Conservation (phyloP, 2,797 vertebrate genomes). For the Alcedo atthis region DNA sequence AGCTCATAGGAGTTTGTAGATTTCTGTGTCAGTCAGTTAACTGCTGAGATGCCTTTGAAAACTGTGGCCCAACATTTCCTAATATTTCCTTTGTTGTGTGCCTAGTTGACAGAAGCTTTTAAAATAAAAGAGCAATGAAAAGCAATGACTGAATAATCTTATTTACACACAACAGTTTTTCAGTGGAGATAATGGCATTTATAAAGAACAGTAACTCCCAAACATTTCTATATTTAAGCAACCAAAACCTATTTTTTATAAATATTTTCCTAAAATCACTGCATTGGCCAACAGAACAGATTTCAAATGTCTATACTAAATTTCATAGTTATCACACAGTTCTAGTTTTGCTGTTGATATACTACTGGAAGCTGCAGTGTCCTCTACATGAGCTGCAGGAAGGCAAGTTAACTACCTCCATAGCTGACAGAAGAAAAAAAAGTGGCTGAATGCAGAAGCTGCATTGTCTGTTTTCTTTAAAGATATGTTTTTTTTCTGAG, state of each 20-base stretch:
- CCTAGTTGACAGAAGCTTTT: neutral
- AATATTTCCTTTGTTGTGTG: neutral
- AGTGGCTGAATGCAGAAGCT: neutral
- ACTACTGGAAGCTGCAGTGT: neutral
- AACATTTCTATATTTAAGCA: neutral
- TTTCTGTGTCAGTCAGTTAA: neutral
- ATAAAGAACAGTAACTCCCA: neutral
- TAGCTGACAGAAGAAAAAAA: neutral
- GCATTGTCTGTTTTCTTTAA: neutral
- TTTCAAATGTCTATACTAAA: neutral
- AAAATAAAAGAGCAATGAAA: neutral
- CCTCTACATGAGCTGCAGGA: neutral
- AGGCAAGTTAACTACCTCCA: neutral
- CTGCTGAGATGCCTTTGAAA: slow-evolving; percentile 5
- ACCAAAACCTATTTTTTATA: neutral
- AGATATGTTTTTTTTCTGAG: neutral
- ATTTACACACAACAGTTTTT: neutral
- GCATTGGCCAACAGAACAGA: neutral
- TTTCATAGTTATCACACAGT: neutral
- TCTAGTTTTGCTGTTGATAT: neutral
- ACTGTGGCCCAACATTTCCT: neutral
- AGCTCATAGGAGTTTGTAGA: neutral
- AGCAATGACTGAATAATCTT: neutral
- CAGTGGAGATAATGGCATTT: neutral
- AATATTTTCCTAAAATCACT: neutral